A percentile compares a stretch with the other conserved stretches of the same genome.
Conservation (phyloP, 2,888 invertebrate genomes). For the Heterodera filipjevi region DNA sequence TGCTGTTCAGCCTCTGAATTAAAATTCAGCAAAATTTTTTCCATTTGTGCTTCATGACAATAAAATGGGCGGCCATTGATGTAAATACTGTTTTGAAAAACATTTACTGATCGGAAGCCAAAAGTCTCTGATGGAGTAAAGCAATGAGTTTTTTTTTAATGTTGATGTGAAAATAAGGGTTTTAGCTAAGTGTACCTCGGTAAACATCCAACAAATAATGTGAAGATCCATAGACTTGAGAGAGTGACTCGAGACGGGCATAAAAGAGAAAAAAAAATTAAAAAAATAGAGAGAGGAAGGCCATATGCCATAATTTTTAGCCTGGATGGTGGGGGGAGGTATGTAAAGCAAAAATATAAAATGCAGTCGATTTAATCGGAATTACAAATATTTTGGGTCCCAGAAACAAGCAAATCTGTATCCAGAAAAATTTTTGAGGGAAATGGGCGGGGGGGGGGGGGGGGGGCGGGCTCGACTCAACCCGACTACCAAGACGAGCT, state of each 20-base stretch:
- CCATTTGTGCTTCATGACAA: constrained; percentile 77
- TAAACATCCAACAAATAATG: constrained; percentile 24
- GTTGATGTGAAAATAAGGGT: background rate
- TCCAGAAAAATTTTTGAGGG: no score
- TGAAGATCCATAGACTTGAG: constrained; percentile 40
- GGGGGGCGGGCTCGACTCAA: no score
- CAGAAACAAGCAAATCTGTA: no score
- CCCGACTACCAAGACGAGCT: no score
- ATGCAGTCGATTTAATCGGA: no score
- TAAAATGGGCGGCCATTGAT: constrained; percentile 87
- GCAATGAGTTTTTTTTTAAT: no score
- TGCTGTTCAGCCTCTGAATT: constrained; percentile 65
- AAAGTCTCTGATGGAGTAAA: constrained; percentile 72
- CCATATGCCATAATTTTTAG: no score
- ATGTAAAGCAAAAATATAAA: no score
- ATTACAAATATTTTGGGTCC: no score
- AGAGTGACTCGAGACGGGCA: background rate
- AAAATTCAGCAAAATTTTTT: constrained; percentile 23
- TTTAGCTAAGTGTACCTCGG: constrained; percentile 1
- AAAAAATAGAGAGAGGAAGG: no score
- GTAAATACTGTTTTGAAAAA: constrained; percentile 71
- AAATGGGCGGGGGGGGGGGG: no score
- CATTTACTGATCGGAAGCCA: constrained; percentile 82
- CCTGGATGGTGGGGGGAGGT: no score
- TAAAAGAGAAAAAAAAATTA: constrained; percentile 3